Conservation (phyloP, 2,113 vertebrate species). For the Colius striatus region DNA sequence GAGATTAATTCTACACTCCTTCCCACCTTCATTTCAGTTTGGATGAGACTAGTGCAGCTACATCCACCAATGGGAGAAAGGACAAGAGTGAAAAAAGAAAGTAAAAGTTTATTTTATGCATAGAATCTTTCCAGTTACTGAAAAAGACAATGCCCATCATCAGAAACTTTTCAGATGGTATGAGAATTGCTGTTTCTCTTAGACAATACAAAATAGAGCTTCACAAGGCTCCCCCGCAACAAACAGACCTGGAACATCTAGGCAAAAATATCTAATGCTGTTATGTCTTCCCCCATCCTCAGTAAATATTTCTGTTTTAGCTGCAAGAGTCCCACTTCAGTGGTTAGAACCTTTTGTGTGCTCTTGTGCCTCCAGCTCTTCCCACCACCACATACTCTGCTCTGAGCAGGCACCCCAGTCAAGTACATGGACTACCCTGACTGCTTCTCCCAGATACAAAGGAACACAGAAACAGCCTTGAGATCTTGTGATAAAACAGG, state of each 20-base stretch:
- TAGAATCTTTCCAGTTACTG: neutral
- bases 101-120: neutral
- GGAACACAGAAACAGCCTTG: neutral
- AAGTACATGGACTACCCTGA: neutral
- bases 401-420: neutral
- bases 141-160: neutral
- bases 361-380: neutral
- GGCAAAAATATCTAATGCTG: neutral
- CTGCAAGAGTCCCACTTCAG: neutral
- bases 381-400: neutral
- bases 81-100: neutral
- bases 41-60: neutral
- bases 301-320: constrained; percentile 39
- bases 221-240: neutral
- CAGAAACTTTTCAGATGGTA: neutral
- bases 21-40: neutral
- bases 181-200: neutral
- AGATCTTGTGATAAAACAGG: neutral
- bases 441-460: neutral
- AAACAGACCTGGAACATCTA: neutral
- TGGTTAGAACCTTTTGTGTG: neutral
- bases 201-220: constrained; percentile 30
- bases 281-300: neutral
- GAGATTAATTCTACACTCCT: neutral
- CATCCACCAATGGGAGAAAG: neutral